Base-by-base conservation (phyloP, 1,140 invertebrate genomes). In the Eurytemora carolleeae region DNA sequence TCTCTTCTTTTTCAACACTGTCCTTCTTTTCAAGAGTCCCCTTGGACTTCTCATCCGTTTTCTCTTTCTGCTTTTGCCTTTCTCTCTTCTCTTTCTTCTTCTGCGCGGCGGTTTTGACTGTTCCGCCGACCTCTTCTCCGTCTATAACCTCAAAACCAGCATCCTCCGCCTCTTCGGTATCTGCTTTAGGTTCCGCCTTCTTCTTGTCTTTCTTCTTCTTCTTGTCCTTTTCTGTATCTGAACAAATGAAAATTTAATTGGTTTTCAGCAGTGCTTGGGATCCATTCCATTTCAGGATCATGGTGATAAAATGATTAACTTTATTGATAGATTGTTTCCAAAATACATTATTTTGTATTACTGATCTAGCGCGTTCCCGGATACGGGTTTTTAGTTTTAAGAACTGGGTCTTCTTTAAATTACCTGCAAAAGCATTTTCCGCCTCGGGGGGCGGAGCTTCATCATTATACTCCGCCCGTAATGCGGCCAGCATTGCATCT, bases 21-120 rank as follows among this genome's bases (percentile, higher is more conserved):
- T 64, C 65, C 25, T 55, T 63, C 52, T 58, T 59, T 57, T 66
- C 59, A 59, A 63, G 20, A 66, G 66, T 55, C 64, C 65, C 53
- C 21, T 65, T 63, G 7, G 56, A 17, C 15, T 53, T 63, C 1
- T 63, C 57, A 54, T 55, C 59, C 25, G 23, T 56, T 63, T 61
- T 58, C 3, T 60, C 24, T 69, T 88, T 86, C 57, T 78, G 75
- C 66, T 85, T 88, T 68, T 87, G 82, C 26, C 83, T 77, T 72
- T 88, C 85, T 69, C 87, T 87, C 66, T 88, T 88, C 66, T 87
- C 85, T 68, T 86, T 87, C 66, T 86, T 87, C 70, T 87, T 87
- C 60, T 69, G 65, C 17, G 85, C 84, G 19, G 85, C 83, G 21
- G 83, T 81, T 73, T 87, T 88, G 20, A 87, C 78, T 15, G 82